Percentiles rank a stretch among this genome's conserved stretches.
Evolutionary conservation across 1,140 invertebrate species (phyloP).

Genomic region (Drosophila paulistorum): DNA sequence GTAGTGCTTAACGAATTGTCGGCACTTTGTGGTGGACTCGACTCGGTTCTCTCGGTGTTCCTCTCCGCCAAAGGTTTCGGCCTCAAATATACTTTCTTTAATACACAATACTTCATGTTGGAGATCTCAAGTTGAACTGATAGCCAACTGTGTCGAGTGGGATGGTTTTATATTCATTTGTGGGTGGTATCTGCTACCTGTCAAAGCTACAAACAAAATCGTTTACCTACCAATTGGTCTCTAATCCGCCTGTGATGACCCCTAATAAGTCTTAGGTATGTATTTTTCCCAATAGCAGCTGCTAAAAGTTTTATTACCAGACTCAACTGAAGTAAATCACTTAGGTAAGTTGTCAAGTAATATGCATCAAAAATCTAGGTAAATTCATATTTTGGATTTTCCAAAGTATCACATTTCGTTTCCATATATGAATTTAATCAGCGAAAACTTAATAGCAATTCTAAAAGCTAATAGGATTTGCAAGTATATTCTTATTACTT

Average conservation of each 20-base stretch:
- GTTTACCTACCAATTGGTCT: slow-evolving; percentile 55
- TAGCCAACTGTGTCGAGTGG: slow-evolving; percentile 19
- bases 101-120: slow-evolving; percentile 13
- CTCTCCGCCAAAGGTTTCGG: neutral
- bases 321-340: neutral
- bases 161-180: slow-evolving; percentile 30
- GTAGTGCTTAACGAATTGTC: neutral
- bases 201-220: neutral
- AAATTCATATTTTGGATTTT: neutral
- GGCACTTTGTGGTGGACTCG: neutral
- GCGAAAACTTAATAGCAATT: no score
- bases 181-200: slow-evolving; percentile 27
- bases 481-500: no score
- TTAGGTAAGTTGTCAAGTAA: neutral
- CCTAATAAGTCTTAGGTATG: slow-evolving; percentile 42
- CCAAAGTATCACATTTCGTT: neutral
- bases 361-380: neutral
- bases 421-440: no score
- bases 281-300: neutral
- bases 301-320: slow-evolving; percentile 4
- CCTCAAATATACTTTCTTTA: neutral
- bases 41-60: neutral
- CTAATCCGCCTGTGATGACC: slow-evolving; percentile 34
- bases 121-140: neutral
- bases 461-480: neutral